Conservation (phyloP, 2,888 invertebrate species). For the Eristalinus sepulchralis region DNA sequence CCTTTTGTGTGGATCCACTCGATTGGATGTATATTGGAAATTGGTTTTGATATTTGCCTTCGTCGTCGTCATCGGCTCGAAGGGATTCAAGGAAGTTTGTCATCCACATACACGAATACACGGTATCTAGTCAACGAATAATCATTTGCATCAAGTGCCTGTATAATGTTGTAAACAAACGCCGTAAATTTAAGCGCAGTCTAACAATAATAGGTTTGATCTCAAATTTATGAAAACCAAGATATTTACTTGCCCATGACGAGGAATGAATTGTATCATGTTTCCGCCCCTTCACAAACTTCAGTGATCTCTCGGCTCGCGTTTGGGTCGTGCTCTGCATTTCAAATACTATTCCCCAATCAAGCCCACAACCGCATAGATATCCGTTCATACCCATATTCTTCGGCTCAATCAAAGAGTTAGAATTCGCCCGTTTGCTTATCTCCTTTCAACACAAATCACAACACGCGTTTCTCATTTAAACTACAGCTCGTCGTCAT, state of each 20-base stretch:
- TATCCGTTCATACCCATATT: background rate
- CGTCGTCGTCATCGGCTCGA: background rate
- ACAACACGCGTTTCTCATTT: background rate
- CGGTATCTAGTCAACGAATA: background rate
- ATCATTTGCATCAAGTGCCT: background rate
- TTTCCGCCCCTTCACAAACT: background rate
- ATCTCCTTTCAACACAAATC: background rate
- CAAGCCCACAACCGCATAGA: background rate
- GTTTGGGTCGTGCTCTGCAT: background rate
- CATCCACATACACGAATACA: background rate
- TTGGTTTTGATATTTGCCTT: background rate
- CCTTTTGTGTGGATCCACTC: background rate
- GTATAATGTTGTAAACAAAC: background rate
- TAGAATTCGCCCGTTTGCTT: background rate
- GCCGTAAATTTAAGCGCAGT: background rate
- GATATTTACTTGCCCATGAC: no score
- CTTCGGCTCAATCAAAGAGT: background rate
- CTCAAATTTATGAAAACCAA: no score
- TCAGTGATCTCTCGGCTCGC: background rate
- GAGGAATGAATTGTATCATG: background rate
- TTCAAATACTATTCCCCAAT: background rate
- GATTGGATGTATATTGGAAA: background rate
- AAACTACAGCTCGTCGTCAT: slow-evolving; percentile 4
- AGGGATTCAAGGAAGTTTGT: background rate
- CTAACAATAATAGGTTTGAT: no score